phyloP scores from a whole-genome alignment of 2,797 vertebrate species.

The Poecilia picta region DNA sequence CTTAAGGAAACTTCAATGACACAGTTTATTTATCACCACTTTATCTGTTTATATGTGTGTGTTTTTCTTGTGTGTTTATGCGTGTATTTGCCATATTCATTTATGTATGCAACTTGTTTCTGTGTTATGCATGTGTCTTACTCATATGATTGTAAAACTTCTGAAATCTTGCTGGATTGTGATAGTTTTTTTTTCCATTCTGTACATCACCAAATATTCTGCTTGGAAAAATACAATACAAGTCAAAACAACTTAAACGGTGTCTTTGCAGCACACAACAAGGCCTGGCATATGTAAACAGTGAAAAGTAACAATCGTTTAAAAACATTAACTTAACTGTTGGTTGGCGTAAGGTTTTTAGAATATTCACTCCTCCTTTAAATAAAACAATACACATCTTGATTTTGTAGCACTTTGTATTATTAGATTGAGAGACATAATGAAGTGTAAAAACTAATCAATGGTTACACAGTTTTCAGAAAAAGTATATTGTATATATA shows the following conservation, averaged over 20 bases:
- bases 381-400: slow-evolving; percentile 62
- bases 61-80: slow-evolving; percentile 21
- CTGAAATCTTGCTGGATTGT: slow-evolving; percentile 67
- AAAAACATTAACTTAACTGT: slow-evolving; percentile 69
- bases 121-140: slow-evolving; percentile 44
- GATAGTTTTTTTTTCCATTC: slow-evolving; percentile 55
- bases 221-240: slow-evolving; percentile 77
- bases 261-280: slow-evolving; percentile 76
- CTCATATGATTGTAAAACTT: slow-evolving; percentile 64
- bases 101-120: slow-evolving; percentile 21
- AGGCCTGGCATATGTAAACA: slow-evolving; percentile 68
- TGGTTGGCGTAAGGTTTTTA: slow-evolving; percentile 50
- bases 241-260: slow-evolving; percentile 67
- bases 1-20: slow-evolving; percentile 69
- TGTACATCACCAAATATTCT: slow-evolving; percentile 78
- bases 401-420: slow-evolving; percentile 77
- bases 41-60: slow-evolving; percentile 59
- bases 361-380: slow-evolving; percentile 43
- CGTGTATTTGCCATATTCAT: slow-evolving; percentile 11
- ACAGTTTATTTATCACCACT: slow-evolving; percentile 81
- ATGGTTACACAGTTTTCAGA: slow-evolving; percentile 94
- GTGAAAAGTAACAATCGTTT: slow-evolving; percentile 70
- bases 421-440: slow-evolving; percentile 75
- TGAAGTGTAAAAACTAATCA: slow-evolving; percentile 82
- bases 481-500: slow-evolving; percentile 82